phyloP scores from a whole-genome alignment of 2,888 invertebrate species.

The Scaptomyza parva region DNA sequence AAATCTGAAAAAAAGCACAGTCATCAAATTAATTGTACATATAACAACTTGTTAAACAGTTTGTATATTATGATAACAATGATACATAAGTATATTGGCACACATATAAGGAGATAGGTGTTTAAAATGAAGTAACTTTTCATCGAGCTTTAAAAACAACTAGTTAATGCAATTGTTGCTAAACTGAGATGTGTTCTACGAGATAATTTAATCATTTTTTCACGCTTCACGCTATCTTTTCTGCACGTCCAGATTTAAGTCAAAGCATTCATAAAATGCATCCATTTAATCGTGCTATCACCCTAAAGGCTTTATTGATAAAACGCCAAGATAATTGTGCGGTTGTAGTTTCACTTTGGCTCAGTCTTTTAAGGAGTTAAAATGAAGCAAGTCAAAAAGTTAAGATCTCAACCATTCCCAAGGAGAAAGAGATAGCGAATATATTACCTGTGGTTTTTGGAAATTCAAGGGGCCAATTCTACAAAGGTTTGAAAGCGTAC shows the following conservation, averaged over 20 bases:
- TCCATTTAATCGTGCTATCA: background rate
- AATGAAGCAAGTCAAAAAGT: constrained; percentile 4
- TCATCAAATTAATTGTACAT: background rate
- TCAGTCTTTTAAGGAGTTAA: constrained; percentile 6
- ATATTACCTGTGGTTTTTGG: constrained; percentile 87
- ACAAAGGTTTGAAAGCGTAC: constrained; percentile 85
- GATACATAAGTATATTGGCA: constrained; percentile 6
- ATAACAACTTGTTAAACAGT: background rate
- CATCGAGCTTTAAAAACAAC: background rate
- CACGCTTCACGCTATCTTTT: background rate
- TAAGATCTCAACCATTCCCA: background rate
- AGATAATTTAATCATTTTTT: background rate
- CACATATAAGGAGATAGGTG: background rate
- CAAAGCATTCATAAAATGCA: constrained; percentile 6
- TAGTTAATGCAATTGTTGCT: background rate
- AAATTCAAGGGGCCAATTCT: constrained; percentile 86
- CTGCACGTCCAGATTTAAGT: background rate
- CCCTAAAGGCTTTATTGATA: constrained; percentile 3
- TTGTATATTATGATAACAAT: background rate
- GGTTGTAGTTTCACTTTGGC: background rate
- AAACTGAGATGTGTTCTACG: background rate
- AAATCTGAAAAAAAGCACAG: background rate
- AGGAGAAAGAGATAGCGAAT: constrained; percentile 3
- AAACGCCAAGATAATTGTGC: constrained; percentile 5
- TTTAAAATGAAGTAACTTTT: background rate